Base-by-base conservation (phyloP, 2,113 vertebrate species). In the Leucosticte australis region DNA sequence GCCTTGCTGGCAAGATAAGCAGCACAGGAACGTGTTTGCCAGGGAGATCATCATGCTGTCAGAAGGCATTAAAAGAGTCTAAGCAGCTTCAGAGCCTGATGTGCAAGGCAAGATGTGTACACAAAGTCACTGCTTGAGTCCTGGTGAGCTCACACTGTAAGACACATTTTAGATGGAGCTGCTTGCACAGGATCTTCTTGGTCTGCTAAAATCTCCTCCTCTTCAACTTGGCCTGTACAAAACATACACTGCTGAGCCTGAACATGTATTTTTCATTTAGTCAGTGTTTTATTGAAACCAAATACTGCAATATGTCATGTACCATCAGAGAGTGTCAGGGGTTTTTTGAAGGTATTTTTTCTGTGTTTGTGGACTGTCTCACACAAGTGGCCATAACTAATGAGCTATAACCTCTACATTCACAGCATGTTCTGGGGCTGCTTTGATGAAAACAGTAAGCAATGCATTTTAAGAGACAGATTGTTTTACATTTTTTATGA, bases 321-420 rank as follows among this genome's bases (percentile, higher is more conserved):
- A 23, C 46, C 9, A 6, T 68, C 33, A 50, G 47, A 74, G 47
- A 18, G 10, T 7, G 30, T n/a, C 33, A 13, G 5, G 6, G 6
- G 0, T 3, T 44, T 84, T 74, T 47, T 37, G 0, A 14, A 55
- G 35, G 18, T 39, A 8, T 77, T 83, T 69, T 65, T 63, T 62
- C 10, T 62, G 8, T 68, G 26, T 77, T 80, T 75, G 15, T 52
- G 59, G 39, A 30, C 49, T n/a, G 56, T 9, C 10, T 93, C 5
- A 6, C 13, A 41, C 9, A 70, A 83, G 35, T 0, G 0, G 9
- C 53, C 14, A 9, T 62, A 73, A 62, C 11, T 62, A 56, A 37
- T 56, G 14, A 71, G 22, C n/a, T 59, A 33, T 35, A 15, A 47
- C 22, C 20, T 84, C 26, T 78, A 33, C 7, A 39, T 31, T 27